Percentiles rank a stretch among this genome's conserved stretches.
Evolutionary conservation across 2,113 vertebrate genomes (phyloP).

Genomic region (Fukomys damarensis): DNA sequence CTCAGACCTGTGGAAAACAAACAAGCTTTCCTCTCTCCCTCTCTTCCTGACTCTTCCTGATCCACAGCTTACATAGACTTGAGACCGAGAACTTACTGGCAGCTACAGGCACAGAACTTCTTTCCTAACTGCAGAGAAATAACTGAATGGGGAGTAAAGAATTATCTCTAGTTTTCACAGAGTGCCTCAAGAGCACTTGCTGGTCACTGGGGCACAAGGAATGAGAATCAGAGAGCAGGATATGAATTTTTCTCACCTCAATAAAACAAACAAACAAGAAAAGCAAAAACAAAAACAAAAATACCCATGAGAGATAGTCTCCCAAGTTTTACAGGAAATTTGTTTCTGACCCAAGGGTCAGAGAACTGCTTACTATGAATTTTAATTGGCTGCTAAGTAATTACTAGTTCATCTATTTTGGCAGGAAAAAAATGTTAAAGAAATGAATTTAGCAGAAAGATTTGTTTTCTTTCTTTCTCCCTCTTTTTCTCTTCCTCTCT

Average conservation of each 20-base stretch:
- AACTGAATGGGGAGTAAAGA: background rate
- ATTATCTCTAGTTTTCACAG: background rate
- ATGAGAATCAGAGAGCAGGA: constrained; percentile 14
- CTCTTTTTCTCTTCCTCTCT: accelerated
- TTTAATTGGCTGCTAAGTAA: constrained; percentile 71
- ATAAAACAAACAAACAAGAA: too few relatives aligned
- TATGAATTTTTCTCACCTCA: constrained; percentile 63
- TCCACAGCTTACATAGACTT: background rate
- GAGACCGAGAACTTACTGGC: background rate
- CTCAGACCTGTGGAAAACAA: background rate
- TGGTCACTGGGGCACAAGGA: background rate
- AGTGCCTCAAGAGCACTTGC: background rate
- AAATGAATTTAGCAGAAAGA: constrained; percentile 42
- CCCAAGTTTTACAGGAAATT: constrained; percentile 62
- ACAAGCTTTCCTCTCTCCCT: background rate
- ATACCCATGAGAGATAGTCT: constrained; percentile 36
- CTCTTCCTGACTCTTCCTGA: background rate
- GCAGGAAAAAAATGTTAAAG: constrained; percentile 56
- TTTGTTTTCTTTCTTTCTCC: too few relatives aligned
- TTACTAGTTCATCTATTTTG: constrained; percentile 64
- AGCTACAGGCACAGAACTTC: background rate
- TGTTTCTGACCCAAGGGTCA: constrained; percentile 67
- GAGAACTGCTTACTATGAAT: constrained; percentile 65
- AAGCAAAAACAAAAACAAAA: background rate
- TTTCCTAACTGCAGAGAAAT: background rate